phyloP scores from a whole-genome alignment of 2,888 invertebrate species.

The Dryococelus australis region DNA sequence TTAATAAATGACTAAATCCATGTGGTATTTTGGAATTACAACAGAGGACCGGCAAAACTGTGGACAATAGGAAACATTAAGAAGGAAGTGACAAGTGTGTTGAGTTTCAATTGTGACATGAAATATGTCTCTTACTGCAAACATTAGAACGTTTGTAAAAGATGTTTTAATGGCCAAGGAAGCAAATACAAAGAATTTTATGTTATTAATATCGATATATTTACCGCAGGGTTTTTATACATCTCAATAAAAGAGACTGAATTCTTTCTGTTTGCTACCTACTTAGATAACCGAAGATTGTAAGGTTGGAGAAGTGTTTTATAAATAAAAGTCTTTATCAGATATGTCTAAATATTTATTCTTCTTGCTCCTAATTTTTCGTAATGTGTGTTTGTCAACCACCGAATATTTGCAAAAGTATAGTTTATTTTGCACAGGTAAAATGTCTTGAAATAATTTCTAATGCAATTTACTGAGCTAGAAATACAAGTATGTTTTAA shows the following conservation, averaged over 20 bases:
- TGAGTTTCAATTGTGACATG: neutral
- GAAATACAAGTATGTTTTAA: no score
- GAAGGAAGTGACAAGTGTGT: neutral
- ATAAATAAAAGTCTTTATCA: constrained; percentile 1
- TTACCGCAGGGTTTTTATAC: neutral
- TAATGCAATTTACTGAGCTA: no score
- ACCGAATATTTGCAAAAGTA: no score
- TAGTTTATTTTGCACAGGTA: no score
- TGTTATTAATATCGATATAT: neutral
- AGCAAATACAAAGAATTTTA: neutral
- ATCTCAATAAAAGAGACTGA: neutral
- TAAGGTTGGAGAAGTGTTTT: neutral
- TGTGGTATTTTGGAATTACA: no score
- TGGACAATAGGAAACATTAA: neutral
- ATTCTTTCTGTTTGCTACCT: neutral
- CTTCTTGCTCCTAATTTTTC: no score
- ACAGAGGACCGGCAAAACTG: neutral
- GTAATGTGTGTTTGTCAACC: no score
- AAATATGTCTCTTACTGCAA: neutral
- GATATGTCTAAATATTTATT: neutral
- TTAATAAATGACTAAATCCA: no score
- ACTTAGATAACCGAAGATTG: neutral
- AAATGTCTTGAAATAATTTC: no score
- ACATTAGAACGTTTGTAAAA: neutral
- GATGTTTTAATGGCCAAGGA: neutral